Evolutionary conservation across 2,888 invertebrate genomes (phyloP).

Genomic region (Artemia sinica): DNA sequence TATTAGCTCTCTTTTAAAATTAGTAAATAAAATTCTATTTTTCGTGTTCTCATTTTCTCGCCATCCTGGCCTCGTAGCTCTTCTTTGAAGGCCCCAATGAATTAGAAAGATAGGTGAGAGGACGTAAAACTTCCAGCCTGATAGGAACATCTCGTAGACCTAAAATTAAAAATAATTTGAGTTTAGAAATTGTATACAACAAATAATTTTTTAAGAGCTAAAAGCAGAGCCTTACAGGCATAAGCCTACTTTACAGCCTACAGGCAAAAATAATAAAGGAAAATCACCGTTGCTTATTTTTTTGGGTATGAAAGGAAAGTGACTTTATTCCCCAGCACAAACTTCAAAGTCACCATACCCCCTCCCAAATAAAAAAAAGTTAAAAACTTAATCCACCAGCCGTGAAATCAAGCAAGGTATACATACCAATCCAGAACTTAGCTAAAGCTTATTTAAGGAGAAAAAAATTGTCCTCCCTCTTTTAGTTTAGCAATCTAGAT

Average conservation of each 20-base stretch:
- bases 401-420: too few relatives aligned
- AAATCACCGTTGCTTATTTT: too few relatives aligned
- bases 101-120: conserved; percentile 72
- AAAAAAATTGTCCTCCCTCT: too few relatives aligned
- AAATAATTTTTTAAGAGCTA: not conserved
- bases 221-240: too few relatives aligned
- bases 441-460: too few relatives aligned
- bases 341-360: too few relatives aligned
- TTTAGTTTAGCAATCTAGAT: too few relatives aligned
- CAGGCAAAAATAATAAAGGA: not conserved
- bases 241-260: conserved; percentile 1
- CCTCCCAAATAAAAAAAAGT: too few relatives aligned
- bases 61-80: conserved; percentile 61
- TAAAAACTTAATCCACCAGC: too few relatives aligned
- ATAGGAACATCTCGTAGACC: conserved; percentile 82
- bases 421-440: too few relatives aligned
- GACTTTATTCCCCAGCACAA: too few relatives aligned
- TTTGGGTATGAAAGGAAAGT: too few relatives aligned
- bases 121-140: conserved; percentile 71
- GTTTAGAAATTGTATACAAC: conserved; percentile 16
- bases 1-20: conserved; percentile 63
- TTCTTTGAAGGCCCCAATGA: conserved; percentile 71
- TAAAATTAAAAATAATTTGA: conserved; percentile 33
- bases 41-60: conserved; percentile 66
- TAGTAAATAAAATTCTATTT: conserved; percentile 61